A percentile compares a stretch with the other conserved stretches of the same genome.
phyloP scores from a whole-genome alignment of 1,140 invertebrate genomes.

The Sarcophaga bullata region DNA sequence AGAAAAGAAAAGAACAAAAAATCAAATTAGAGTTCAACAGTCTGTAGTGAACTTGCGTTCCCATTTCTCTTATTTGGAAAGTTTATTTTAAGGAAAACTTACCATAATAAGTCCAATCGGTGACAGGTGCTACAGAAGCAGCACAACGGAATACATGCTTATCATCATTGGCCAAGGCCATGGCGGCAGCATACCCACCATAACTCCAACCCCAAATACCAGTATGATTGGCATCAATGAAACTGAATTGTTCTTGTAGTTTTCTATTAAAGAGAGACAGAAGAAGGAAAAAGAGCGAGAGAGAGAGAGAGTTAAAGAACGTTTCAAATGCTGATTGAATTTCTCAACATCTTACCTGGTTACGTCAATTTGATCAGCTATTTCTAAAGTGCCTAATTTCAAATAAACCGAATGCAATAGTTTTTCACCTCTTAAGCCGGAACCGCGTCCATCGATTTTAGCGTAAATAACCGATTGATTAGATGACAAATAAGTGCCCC shows the following conservation, averaged over 20 bases:
- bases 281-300: neutral
- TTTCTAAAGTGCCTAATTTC: constrained; percentile 86
- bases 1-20: neutral
- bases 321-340: neutral
- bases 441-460: constrained; percentile 89
- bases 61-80: neutral
- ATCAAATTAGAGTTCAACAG: neutral
- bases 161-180: constrained; percentile 81
- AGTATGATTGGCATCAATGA: constrained; percentile 76
- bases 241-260: constrained; percentile 72
- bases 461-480: constrained; percentile 87
- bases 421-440: constrained; percentile 84
- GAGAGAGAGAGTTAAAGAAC: neutral
- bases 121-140: constrained; percentile 93
- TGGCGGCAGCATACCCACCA: constrained; percentile 88
- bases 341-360: constrained; percentile 65
- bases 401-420: constrained; percentile 86
- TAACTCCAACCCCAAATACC: constrained; percentile 95
- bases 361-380: constrained; percentile 80
- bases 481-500: constrained; percentile 84
- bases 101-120: constrained; percentile 90
- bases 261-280: constrained; percentile 62
- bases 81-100: constrained; percentile 47
- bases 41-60: neutral
- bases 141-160: constrained; percentile 85